Evolutionary conservation across 2,113 vertebrate genomes (phyloP).

Genomic region (Aptenodytes forsteri): DNA sequence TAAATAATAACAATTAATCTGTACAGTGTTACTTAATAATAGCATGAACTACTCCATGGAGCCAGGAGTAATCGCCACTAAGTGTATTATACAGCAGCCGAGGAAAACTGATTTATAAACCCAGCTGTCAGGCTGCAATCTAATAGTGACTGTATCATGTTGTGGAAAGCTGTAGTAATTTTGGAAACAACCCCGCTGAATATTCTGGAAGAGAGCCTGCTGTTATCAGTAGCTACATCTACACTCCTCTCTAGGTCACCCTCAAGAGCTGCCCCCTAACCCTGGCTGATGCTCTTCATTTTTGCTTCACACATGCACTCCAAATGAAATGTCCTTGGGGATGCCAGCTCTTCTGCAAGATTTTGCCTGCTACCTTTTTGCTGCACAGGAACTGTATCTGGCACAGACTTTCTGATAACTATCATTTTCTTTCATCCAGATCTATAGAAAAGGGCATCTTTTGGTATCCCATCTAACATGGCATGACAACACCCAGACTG

Average conservation of each 20-base stretch:
- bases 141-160: neutral
- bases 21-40: constrained; percentile 1
- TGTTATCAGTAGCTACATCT: neutral
- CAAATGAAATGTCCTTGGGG: neutral
- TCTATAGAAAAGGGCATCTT: neutral
- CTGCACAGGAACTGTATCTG: neutral
- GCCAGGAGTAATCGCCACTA: neutral
- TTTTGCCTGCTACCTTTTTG: neutral
- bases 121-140: neutral
- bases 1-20: constrained; percentile 52
- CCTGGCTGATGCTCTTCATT: neutral
- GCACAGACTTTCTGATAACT: neutral
- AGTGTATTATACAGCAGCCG: neutral
- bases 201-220: neutral
- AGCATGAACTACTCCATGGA: neutral
- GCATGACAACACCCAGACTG: neutral
- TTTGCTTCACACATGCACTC: neutral
- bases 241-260: neutral
- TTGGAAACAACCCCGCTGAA: neutral
- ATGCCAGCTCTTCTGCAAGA: neutral
- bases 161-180: neutral
- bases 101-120: constrained; percentile 41
- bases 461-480: neutral
- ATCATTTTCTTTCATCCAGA: neutral
- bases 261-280: neutral